These are phyloP conservation scores for Drymonia ruficornis DNA, from an alignment of 2,888 invertebrate species.

Conservation along the genomic window DNA sequence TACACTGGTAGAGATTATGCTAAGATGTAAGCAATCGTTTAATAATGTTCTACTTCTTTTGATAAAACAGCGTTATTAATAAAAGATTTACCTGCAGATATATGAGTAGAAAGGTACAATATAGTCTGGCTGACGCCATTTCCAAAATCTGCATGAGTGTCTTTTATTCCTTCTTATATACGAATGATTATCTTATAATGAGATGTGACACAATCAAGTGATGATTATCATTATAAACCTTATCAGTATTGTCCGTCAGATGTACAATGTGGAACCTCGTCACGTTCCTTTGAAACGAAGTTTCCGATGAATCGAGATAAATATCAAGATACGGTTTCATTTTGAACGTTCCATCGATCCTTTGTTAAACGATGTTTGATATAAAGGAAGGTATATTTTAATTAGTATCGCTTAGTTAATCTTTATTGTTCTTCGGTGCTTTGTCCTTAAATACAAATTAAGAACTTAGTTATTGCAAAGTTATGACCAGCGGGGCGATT, in stretches of 20 bases:
- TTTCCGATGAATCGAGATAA: constrained; percentile 38
- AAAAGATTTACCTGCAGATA: constrained; percentile 43
- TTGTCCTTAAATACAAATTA: background rate
- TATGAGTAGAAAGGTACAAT: constrained; percentile 48
- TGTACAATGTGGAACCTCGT: constrained; percentile 34
- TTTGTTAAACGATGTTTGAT: background rate
- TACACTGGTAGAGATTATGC: too few relatives aligned
- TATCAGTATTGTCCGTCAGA: constrained; percentile 47
- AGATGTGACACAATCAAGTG: constrained; percentile 47
- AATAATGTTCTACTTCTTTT: background rate
- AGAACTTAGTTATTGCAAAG: background rate
- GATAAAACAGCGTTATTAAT: background rate
- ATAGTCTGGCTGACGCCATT: constrained; percentile 58
- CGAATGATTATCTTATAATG: constrained; percentile 51
- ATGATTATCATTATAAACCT: constrained; percentile 43
- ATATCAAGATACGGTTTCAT: constrained; percentile 28
- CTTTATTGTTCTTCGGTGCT: constrained; percentile 7
- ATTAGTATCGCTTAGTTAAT: background rate
- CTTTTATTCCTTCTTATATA: constrained; percentile 53
- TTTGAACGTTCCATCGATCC: constrained; percentile 9
- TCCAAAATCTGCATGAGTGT: constrained; percentile 54
- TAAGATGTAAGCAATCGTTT: constrained; percentile 16
- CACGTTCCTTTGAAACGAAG: constrained; percentile 45
- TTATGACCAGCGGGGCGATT: constrained; percentile 2
- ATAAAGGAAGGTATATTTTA: background rate